Base-by-base conservation (phyloP, 2,888 invertebrate genomes). In the Embidobia sp. region DNA sequence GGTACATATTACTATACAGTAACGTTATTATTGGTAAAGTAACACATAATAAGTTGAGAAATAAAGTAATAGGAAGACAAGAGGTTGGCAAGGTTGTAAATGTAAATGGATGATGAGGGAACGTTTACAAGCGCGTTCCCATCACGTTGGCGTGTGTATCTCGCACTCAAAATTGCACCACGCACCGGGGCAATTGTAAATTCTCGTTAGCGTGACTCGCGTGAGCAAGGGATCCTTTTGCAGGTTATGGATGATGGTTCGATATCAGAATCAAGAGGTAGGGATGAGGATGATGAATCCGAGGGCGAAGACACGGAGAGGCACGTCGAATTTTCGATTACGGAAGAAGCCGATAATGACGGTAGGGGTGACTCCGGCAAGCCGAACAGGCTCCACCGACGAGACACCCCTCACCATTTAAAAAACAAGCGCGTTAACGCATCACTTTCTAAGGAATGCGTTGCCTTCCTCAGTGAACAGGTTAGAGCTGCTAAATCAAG, bases 321-420 rank as follows among this genome's bases (percentile, higher is more conserved):
- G 81, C 89, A 88, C 61, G 89, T 89, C 70, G 89, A 89, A 80
- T 89, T 89, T 84, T 87, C 86, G 51, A 83, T 89, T 79, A 82
- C 81, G 77, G 87, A 89, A 79, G 85, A 89, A 72, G 87, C 86
- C 82, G 90, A 85, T 83, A 89, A 87, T 79, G 91, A 91, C 75
- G 91, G 90, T 81, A 90, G 90, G 79, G 90, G 88, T 77, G 91
- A 91, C 74, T 88, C 89, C 51, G 89, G 91, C 79, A 91, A 91
- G 82, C 93, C 93, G 61, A 93, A 93, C 85, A 92, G 94, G 73
- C 93, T 97, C 76, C 95, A 96, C 88, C 93, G 96, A 75, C 94
- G 99, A 85, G 99, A 99, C 92, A 99, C 99, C 15, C 99, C 99
- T 48, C 99, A 99, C 92, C 98, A 99, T 90, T 93, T 98, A 88